Base-by-base conservation (phyloP, 2,113 vertebrate genomes). In the Indicator indicator region DNA sequence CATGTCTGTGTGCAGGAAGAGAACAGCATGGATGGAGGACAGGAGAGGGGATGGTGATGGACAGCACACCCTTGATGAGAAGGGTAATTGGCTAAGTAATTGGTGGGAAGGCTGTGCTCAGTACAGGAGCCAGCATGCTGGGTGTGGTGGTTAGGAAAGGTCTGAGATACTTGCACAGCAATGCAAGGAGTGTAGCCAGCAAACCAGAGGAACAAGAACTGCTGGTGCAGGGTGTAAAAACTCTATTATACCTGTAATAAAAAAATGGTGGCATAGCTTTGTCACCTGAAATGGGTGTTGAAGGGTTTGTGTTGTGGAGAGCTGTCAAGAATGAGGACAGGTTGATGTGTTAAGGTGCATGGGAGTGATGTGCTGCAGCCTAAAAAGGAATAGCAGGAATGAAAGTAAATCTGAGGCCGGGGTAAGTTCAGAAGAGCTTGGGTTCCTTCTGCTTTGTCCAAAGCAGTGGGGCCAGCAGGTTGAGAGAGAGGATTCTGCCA, bases 171-270 rank as follows among this genome's bases (percentile, higher is more conserved):
- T 96, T 85, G 77, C 74, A 56, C 83, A 38, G 70, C 90, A 92
- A 82, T 9, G 83, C 2, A 13, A 82, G 70, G 73, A 92, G 89
- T 16, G n/a, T 81, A 95, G 74, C 86, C 92, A 73, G 83, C 44
- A 92, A 93, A 94, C 86, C 83, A 89, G 94, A 95, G 96, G 89
- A 97, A 90, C 94, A 20, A 82, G 95, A 96, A 87, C 81, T 81
- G 52, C 96, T 73, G 50, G 77, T 89, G 77, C 50, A 50, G 74
- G 70, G 82, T 78, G 20, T 89, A 79, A 90, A 86, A 90, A 50
- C 40, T 79, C 33, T 54, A 10, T 92, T 94, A 46, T 6, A 63
- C 44, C 24, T 82, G 55, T 69, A 76, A 63, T 54, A 89, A 67
- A 92, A 84, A n/a, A 9, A 6, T 20, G 44, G 54, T 77, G 54